A percentile compares a stretch with the other conserved stretches of the same genome.
phyloP scores from a whole-genome alignment of 2,797 vertebrate species.

The Lepilemur ruficaudatus region DNA sequence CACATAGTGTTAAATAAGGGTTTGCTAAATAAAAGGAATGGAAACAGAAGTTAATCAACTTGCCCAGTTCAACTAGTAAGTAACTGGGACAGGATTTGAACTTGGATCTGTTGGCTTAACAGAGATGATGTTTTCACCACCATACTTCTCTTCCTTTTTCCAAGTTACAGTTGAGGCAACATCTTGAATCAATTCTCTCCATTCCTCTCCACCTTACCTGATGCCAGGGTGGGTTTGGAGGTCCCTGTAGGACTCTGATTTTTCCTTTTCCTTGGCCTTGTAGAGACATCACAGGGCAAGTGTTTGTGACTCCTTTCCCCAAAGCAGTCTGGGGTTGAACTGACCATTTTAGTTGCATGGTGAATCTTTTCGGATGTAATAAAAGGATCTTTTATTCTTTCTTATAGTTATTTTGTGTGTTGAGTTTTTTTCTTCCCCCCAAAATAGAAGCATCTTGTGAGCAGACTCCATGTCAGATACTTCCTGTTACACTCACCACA shows the following conservation, averaged over 20 bases:
- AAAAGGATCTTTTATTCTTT: background rate
- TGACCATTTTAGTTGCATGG: background rate
- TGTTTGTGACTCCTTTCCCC: background rate
- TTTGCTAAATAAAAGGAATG: background rate
- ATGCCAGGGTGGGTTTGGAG: background rate
- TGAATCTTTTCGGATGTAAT: background rate
- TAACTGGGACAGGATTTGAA: background rate
- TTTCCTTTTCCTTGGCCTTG: background rate
- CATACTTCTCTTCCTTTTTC: background rate
- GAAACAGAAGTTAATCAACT: background rate
- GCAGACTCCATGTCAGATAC: background rate
- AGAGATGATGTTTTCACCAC: background rate
- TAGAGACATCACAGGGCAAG: background rate
- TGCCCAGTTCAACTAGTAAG: background rate
- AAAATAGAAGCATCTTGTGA: background rate
- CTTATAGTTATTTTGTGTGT: background rate
- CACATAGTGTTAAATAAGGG: rapidly evolving
- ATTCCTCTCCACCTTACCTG: rapidly evolving
- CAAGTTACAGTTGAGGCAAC: background rate
- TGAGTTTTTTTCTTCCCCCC: background rate
- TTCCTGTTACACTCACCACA: background rate
- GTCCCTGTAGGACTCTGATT: background rate
- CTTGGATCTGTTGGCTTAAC: background rate
- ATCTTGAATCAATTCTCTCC: background rate
- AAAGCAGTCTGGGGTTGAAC: background rate